These are phyloP conservation scores for Brachirus orientalis DNA, from an alignment of 2,113 vertebrate genomes.

Conservation along the genomic window DNA sequence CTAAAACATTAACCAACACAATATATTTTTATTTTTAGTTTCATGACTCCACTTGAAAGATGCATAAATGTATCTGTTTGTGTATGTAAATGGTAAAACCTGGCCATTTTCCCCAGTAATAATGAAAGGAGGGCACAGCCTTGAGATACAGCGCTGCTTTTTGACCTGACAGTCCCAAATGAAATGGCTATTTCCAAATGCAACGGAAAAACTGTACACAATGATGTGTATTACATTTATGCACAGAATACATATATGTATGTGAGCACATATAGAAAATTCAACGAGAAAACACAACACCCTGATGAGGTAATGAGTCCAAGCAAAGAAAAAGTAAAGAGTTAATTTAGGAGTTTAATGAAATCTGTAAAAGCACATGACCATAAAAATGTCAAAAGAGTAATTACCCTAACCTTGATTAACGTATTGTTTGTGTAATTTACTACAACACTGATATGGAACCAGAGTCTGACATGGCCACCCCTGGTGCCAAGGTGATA, in stretches of 20 bases:
- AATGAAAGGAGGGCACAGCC: slow-evolving; percentile 38
- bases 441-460: not conserved
- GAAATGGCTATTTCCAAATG: not conserved
- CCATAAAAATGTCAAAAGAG: not conserved
- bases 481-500: slow-evolving; percentile 3
- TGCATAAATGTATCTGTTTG: not conserved
- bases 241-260: slow-evolving; percentile 7
- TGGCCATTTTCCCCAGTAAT: slow-evolving; percentile 14
- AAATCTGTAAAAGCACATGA: not conserved
- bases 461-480: slow-evolving; percentile 6
- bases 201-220: slow-evolving; percentile 11
- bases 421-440: not conserved
- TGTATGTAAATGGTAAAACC: slow-evolving; percentile 12
- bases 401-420: not conserved
- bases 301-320: slow-evolving; percentile 9
- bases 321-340: not conserved
- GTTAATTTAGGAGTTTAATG: not conserved
- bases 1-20: slow-evolving; percentile 36
- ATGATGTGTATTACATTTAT: not conserved
- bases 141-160: slow-evolving; percentile 29
- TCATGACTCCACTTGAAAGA: no score
- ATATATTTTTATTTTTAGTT: no score
- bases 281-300: not conserved
- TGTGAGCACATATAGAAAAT: slow-evolving; percentile 8
- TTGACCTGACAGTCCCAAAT: slow-evolving; percentile 36